Evolutionary conservation across 2,888 invertebrate species (phyloP).

Genomic region (Danaus chrysippus): DNA sequence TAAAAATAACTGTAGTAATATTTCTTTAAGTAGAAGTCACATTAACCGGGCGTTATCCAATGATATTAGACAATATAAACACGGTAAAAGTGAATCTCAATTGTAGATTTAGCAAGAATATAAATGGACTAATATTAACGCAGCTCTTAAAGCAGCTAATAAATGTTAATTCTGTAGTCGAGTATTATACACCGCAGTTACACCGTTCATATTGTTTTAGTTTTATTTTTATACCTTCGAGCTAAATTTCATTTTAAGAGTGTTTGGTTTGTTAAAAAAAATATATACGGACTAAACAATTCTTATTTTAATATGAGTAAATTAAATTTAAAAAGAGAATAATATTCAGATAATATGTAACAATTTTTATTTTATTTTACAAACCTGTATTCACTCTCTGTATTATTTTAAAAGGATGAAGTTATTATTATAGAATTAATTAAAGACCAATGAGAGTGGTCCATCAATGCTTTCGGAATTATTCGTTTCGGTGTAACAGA

Average conservation of each 20-base stretch:
- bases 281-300: too few relatives aligned
- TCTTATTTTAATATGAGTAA: too few relatives aligned
- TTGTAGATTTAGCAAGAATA: slow-evolving; percentile 53
- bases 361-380: too few relatives aligned
- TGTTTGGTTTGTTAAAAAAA: too few relatives aligned
- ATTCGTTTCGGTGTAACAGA: slow-evolving; percentile 27
- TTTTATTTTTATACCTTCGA: neutral
- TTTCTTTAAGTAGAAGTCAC: neutral
- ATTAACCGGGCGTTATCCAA: neutral
- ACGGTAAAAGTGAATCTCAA: slow-evolving; percentile 51
- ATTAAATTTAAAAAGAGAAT: too few relatives aligned
- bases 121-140: slow-evolving; percentile 70
- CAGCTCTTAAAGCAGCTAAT: slow-evolving; percentile 63
- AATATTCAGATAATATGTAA: too few relatives aligned
- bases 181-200: slow-evolving; percentile 41
- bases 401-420: too few relatives aligned
- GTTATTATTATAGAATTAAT: too few relatives aligned
- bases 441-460: too few relatives aligned
- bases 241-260: neutral
- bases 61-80: slow-evolving; percentile 13
- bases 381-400: too few relatives aligned
- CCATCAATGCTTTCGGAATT: neutral
- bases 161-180: slow-evolving; percentile 71
- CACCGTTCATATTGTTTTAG: slow-evolving; percentile 29
- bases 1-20: too few relatives aligned